A percentile compares a stretch with the other conserved stretches of the same genome.
These are phyloP conservation scores for Tinea pellionella DNA, from an alignment of 2,888 invertebrate genomes.

Conservation along the genomic window DNA sequence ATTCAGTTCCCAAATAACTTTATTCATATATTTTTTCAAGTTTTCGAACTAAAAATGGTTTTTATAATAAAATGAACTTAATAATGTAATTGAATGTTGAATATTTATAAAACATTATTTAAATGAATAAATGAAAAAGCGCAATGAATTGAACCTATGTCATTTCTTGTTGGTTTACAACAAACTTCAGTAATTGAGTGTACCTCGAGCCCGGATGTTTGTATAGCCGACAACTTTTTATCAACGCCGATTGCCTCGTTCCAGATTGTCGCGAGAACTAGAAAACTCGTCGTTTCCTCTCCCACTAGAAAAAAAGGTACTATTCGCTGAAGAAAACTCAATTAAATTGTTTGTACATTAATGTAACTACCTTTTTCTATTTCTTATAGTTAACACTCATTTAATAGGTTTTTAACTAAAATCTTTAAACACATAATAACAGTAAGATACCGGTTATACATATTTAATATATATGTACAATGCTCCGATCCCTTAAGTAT, in stretches of 20 bases:
- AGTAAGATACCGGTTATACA: too few species aligned
- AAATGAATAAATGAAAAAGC: background rate
- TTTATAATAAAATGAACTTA: too few species aligned
- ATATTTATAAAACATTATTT: background rate
- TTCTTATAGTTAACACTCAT: background rate
- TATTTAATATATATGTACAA: too few species aligned
- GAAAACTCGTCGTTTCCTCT: conserved; percentile 18
- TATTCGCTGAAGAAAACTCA: conserved; percentile 9
- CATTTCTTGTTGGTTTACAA: conserved; percentile 23
- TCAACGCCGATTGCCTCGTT: conserved; percentile 46
- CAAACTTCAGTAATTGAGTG: conserved; percentile 59
- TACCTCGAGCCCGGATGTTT: conserved; percentile 47
- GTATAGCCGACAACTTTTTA: conserved; percentile 48
- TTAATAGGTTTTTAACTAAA: background rate
- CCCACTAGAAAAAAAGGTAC: background rate
- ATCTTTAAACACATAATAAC: too few species aligned
- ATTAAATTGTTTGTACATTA: conserved; percentile 9
- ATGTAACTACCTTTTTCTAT: background rate
- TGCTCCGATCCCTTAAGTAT: too few species aligned
- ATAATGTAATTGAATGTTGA: too few species aligned
- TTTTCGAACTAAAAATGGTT: too few species aligned
- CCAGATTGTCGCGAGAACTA: conserved; percentile 43
- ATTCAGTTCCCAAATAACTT: too few species aligned
- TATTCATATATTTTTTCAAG: too few species aligned
- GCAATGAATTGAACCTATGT: conserved; percentile 6